Percentiles rank a stretch among this genome's conserved stretches.
Conservation (phyloP, 2,888 invertebrate genomes). For the Drymonia ruficornis region DNA sequence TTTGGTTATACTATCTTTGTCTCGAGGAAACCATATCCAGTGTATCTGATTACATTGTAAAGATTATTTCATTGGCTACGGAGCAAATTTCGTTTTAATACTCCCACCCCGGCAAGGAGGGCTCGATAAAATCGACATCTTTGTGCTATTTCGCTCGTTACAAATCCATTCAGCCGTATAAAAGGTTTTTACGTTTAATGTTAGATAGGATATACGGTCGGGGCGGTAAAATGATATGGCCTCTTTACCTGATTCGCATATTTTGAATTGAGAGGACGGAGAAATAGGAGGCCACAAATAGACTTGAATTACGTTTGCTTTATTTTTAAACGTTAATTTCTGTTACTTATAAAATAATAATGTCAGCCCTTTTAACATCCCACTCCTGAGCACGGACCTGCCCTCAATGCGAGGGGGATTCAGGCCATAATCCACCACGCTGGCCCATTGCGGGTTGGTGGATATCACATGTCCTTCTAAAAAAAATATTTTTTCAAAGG, state of each 20-base stretch:
- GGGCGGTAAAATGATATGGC: constrained; percentile 10
- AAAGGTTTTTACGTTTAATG: constrained; percentile 35
- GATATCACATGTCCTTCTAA: no score
- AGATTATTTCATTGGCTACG: constrained; percentile 33
- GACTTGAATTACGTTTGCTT: no score
- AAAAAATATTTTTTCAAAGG: no score
- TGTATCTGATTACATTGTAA: constrained; percentile 10
- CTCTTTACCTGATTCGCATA: constrained; percentile 13
- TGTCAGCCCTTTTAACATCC: no score
- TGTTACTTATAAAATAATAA: no score
- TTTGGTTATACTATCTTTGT: no score
- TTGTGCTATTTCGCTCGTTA: constrained; percentile 44
- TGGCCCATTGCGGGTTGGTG: no score
- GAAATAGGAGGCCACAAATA: no score
- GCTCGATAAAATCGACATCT: constrained; percentile 46
- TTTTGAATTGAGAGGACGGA: neutral
- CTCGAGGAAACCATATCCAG: neutral
- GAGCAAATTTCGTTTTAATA: constrained; percentile 56
- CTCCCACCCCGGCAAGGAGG: constrained; percentile 20
- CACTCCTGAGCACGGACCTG: no score
- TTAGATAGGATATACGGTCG: constrained; percentile 17
- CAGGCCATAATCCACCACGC: no score
- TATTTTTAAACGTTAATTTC: no score
- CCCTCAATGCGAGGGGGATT: no score
- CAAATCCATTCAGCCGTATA: constrained; percentile 42